Percentiles rank a stretch among this genome's conserved stretches.
phyloP scores from a whole-genome alignment of 2,888 invertebrate species.

The Campoplex nolae region DNA sequence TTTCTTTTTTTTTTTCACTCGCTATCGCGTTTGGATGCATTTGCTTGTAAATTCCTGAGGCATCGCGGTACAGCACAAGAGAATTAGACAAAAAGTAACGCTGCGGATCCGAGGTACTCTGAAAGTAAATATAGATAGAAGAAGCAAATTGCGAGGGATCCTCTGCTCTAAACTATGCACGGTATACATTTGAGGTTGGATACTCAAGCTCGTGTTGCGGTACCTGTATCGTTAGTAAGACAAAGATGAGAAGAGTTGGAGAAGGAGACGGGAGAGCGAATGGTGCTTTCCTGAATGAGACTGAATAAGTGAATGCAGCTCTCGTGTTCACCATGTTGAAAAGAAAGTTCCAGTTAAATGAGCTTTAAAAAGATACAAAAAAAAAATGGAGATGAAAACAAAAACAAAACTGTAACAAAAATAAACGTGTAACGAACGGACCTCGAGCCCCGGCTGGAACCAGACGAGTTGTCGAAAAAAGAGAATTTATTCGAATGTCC shows the following conservation, averaged over 20 bases:
- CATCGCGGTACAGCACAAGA: constrained; percentile 18
- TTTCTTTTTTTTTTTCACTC: not conserved
- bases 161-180: constrained; percentile 20
- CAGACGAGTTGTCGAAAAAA: constrained; percentile 54
- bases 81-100: constrained; percentile 26
- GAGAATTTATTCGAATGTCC: constrained; percentile 9
- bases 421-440: constrained; percentile 71
- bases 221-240: constrained; percentile 10
- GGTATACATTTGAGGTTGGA: constrained; percentile 12
- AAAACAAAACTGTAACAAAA: constrained; percentile 9
- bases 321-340: constrained; percentile 56
- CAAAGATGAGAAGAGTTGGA: constrained; percentile 3
- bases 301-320: constrained; percentile 72
- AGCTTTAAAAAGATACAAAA: constrained; percentile 65
- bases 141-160: constrained; percentile 14
- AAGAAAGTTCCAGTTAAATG: constrained; percentile 74
- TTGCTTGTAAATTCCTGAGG: constrained; percentile 5
- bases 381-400: constrained; percentile 49
- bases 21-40: not conserved
- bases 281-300: constrained; percentile 67
- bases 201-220: constrained; percentile 20
- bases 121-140: constrained; percentile 43
- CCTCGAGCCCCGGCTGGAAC: constrained; percentile 15
- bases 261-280: constrained; percentile 36
- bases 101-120: not conserved